These are phyloP conservation scores for Nowickia ferox DNA, from an alignment of 2,888 invertebrate species.

Conservation along the genomic window DNA sequence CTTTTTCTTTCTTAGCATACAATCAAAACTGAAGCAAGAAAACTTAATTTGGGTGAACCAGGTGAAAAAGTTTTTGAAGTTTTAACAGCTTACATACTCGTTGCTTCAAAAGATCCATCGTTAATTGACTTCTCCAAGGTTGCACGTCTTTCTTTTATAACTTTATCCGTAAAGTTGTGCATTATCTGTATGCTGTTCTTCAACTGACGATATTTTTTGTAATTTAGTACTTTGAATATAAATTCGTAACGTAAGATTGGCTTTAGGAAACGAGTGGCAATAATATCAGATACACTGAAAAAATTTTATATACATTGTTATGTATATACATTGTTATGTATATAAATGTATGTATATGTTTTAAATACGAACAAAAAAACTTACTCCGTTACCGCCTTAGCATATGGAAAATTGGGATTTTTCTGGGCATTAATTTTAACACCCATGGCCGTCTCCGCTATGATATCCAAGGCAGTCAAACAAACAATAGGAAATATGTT, in stretches of 20 bases:
- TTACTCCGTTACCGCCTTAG: constrained; percentile 87
- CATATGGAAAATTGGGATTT: constrained; percentile 86
- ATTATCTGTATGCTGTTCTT: constrained; percentile 76
- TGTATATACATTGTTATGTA: no score
- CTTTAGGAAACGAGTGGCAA: constrained; percentile 77
- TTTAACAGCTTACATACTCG: constrained; percentile 35
- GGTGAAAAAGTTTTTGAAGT: not conserved
- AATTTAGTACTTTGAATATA: constrained; percentile 75
- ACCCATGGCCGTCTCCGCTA: constrained; percentile 76
- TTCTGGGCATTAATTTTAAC: constrained; percentile 83
- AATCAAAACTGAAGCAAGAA: no score
- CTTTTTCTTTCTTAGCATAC: no score
- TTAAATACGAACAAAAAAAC: constrained; percentile 35
- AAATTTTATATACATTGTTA: not conserved
- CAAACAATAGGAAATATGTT: constrained; percentile 81
- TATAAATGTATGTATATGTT: not conserved
- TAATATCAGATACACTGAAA: constrained; percentile 75
- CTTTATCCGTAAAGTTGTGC: constrained; percentile 79
- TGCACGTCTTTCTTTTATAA: constrained; percentile 78
- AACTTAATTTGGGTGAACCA: not conserved
- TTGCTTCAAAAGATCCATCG: constrained; percentile 17
- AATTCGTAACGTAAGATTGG: constrained; percentile 74
- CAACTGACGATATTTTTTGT: constrained; percentile 73
- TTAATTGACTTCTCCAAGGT: constrained; percentile 71
- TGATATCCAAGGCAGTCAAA: constrained; percentile 75